Evolutionary conservation across 2,113 vertebrate genomes (phyloP).

Genomic region (Upupa epops): DNA sequence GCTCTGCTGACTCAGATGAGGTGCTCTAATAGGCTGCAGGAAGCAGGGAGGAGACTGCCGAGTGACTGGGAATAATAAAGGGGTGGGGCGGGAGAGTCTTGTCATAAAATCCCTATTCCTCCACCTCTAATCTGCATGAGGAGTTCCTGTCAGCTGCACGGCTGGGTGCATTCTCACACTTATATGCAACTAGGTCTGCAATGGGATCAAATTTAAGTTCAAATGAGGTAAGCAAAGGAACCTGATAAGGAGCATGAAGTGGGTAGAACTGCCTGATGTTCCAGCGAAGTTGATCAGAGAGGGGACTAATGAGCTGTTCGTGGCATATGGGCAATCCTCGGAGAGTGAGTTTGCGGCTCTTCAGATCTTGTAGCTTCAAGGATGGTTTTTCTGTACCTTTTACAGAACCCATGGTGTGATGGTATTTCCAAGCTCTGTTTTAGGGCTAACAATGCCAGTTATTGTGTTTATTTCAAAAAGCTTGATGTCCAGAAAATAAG

Average conservation of each 20-base stretch:
- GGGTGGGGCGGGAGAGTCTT: constrained; percentile 17
- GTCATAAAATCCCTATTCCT: constrained; percentile 50
- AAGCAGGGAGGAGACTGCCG: constrained; percentile 48
- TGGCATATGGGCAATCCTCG: accelerated
- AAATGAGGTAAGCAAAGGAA: constrained; percentile 61
- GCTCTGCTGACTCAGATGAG: constrained; percentile 40
- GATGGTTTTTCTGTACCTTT: not conserved
- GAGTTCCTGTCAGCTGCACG: not conserved
- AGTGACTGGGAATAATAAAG: constrained; percentile 34
- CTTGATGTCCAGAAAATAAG: not conserved
- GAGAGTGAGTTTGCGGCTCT: not conserved
- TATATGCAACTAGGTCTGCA: constrained; percentile 23
- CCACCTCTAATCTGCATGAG: constrained; percentile 31
- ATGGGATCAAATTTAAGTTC: constrained; percentile 72
- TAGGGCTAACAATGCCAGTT: accelerated
- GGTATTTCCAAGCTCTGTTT: not conserved
- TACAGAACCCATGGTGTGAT: not conserved
- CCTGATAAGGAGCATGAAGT: not conserved
- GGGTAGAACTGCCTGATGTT: not conserved
- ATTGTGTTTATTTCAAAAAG: not conserved
- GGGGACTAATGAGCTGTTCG: not conserved
- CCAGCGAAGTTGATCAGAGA: not conserved
- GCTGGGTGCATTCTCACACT: not conserved
- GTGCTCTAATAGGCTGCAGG: constrained; percentile 30
- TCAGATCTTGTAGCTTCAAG: not conserved